Evolutionary conservation across 2,113 vertebrate genomes (phyloP).

Genomic region (Protobothrops flavoviridis): DNA sequence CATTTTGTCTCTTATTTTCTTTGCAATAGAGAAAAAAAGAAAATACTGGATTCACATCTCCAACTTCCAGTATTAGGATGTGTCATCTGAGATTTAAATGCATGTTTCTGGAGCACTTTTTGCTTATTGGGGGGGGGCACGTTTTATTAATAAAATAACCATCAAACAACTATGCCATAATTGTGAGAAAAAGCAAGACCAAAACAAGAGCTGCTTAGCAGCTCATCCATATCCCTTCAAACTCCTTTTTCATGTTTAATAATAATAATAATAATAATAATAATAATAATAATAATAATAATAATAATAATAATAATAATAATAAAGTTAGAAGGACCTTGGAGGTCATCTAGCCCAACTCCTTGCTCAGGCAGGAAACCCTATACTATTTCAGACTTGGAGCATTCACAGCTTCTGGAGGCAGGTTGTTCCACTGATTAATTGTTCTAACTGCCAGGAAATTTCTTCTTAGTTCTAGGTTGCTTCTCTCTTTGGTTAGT

Average conservation of each 20-base stretch:
- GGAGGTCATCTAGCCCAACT: no score
- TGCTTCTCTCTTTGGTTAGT: no score
- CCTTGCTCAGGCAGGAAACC: no score
- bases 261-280: no score
- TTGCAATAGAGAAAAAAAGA: constrained; percentile 33
- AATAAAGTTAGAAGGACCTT: no score
- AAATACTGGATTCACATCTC: constrained; percentile 40
- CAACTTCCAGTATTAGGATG: constrained; percentile 13
- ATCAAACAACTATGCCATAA: background rate
- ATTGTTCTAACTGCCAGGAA: no score
- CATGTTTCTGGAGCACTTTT: constrained; percentile 22
- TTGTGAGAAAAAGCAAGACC: background rate
- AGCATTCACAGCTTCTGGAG: no score
- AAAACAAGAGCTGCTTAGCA: constrained; percentile 15
- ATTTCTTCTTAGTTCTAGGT: no score
- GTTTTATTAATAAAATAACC: background rate
- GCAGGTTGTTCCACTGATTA: no score
- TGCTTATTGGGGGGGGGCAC: constrained; percentile 11
- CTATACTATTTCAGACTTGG: no score
- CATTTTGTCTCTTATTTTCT: constrained; percentile 37
- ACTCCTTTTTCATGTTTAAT: constrained; percentile 1
- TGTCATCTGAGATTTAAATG: constrained; percentile 40
- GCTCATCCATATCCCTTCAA: constrained; percentile 41
- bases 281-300: accelerated
- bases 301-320: no score